A percentile compares a stretch with the other conserved stretches of the same genome.
Conservation (phyloP, 2,113 vertebrate genomes). For the Charina bottae region DNA sequence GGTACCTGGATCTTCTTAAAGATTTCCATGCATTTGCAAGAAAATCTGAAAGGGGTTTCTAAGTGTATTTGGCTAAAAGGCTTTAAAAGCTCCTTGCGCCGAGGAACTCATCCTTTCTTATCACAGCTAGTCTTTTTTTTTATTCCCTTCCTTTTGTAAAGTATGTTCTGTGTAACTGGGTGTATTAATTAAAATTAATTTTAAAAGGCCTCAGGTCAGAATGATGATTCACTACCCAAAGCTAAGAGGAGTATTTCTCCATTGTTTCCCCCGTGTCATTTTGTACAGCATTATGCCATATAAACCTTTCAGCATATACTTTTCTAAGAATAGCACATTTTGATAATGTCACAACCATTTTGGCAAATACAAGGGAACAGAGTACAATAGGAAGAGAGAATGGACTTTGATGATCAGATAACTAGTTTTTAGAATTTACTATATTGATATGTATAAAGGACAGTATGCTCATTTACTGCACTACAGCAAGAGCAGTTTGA, state of each 20-base stretch:
- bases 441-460: slow-evolving; percentile 13
- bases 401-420: neutral
- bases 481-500: neutral
- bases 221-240: slow-evolving; percentile 19
- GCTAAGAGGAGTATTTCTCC: neutral
- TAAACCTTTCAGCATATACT: neutral
- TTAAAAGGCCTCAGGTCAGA: slow-evolving; percentile 32
- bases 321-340: slow-evolving; percentile 17
- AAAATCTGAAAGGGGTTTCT: neutral
- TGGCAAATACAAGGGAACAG: slow-evolving; percentile 22
- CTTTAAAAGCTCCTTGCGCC: neutral
- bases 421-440: slow-evolving; percentile 10
- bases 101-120: neutral
- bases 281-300: neutral
- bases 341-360: slow-evolving; percentile 24
- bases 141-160: neutral
- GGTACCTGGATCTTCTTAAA: neutral
- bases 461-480: neutral
- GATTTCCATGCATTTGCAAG: neutral
- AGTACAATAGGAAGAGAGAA: slow-evolving; percentile 19
- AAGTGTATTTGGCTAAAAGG: neutral
- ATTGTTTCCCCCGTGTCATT: slow-evolving; percentile 20
- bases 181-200: neutral
- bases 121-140: neutral
- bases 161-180: neutral